Percentiles rank a stretch among this genome's conserved stretches.
Evolutionary conservation across 2,797 vertebrate genomes (phyloP).

Genomic region (Aselliscus stoliczkanus): DNA sequence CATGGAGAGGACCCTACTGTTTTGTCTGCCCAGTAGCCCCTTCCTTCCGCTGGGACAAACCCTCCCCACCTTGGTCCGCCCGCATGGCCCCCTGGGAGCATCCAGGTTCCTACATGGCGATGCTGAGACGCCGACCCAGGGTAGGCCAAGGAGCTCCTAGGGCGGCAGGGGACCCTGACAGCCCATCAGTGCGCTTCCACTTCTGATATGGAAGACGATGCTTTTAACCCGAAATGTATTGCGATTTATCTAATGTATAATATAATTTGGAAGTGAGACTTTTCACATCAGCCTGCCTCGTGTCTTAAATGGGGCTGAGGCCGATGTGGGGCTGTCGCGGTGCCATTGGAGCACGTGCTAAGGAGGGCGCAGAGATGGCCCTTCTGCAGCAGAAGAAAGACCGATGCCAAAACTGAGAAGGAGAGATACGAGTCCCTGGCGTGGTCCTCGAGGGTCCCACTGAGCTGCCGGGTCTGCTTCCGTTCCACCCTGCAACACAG

Average conservation of each 20-base stretch:
- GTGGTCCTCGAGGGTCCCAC: accelerated
- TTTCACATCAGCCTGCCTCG: background rate
- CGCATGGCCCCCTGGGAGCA: accelerated
- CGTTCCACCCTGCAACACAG: background rate
- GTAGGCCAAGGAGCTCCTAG: background rate
- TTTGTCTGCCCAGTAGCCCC: no score
- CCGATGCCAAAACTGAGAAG: no score
- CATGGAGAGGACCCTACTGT: background rate
- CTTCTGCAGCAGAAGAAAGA: background rate
- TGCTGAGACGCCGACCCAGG: background rate
- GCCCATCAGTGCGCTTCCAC: background rate
- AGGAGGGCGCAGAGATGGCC: accelerated
- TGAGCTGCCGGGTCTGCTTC: accelerated
- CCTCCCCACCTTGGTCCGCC: background rate
- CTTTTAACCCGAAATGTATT: background rate
- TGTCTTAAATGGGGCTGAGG: background rate
- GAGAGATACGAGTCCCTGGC: background rate
- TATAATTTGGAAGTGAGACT: background rate
- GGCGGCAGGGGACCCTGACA: background rate
- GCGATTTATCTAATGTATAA: accelerated
- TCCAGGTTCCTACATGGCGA: accelerated
- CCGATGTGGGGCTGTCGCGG: background rate
- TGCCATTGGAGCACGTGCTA: background rate
- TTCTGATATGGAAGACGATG: background rate
- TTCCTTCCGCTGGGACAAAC: background rate